Evolutionary conservation across 2,797 vertebrate species (phyloP).

Genomic region (Aselliscus stoliczkanus): DNA sequence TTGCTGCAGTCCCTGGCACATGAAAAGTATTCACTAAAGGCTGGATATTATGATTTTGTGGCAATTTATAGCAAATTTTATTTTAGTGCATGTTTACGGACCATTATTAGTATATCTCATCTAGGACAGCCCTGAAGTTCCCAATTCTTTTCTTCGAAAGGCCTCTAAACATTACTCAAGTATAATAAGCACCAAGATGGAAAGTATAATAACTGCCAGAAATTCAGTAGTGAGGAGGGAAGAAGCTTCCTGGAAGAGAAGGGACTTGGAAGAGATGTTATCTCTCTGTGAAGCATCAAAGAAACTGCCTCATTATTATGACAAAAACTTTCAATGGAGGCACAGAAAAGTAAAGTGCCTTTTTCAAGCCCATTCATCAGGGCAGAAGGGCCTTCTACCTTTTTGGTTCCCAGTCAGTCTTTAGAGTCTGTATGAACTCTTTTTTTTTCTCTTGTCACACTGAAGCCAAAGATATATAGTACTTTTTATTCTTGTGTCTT

Average conservation of each 20-base stretch:
- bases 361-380: neutral
- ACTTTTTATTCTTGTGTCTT: conserved; percentile 21
- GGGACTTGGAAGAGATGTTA: neutral
- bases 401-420: neutral
- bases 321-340: conserved; percentile 7
- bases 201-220: neutral
- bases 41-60: neutral
- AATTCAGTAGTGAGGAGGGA: neutral
- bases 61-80: neutral
- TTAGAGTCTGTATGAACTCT: neutral
- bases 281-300: neutral
- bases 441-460: neutral
- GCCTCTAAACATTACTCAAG: neutral
- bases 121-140: neutral
- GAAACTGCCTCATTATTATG: neutral
- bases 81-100: neutral
- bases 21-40: neutral
- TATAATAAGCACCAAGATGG: neutral
- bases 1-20: neutral
- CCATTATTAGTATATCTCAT: neutral
- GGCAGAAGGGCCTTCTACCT: neutral
- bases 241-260: neutral
- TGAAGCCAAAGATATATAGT: neutral
- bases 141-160: neutral
- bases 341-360: neutral